Percentiles rank a stretch among this genome's conserved stretches.
These are phyloP conservation scores for Diaphora mendica DNA, from an alignment of 2,888 invertebrate species.

Conservation along the genomic window DNA sequence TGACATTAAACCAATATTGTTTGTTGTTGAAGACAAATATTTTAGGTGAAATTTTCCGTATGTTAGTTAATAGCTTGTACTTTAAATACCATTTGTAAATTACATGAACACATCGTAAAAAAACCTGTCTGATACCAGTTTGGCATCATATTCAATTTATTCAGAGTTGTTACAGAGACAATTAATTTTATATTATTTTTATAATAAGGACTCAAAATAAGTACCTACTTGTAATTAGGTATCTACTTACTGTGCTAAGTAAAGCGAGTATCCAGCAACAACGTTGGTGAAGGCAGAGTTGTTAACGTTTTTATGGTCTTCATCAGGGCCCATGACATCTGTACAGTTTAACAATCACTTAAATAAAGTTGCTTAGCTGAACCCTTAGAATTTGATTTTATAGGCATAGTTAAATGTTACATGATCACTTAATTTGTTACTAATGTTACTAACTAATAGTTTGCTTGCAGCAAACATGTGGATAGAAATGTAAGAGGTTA, in stretches of 20 bases:
- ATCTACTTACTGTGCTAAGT: conserved; percentile 84
- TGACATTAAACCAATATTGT: background rate
- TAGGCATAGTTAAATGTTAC: background rate
- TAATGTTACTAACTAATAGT: too few relatives aligned
- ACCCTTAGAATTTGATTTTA: background rate
- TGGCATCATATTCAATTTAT: background rate
- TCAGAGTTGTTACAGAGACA: background rate
- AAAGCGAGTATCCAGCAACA: conserved; percentile 85
- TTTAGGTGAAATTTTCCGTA: too few relatives aligned
- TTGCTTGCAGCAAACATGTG: too few relatives aligned
- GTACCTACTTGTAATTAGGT: conserved; percentile 38
- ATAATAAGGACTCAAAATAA: background rate
- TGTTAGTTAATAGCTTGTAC: too few relatives aligned
- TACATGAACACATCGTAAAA: background rate
- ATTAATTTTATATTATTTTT: background rate
- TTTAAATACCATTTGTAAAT: background rate
- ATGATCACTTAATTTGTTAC: background rate
- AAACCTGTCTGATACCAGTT: background rate
- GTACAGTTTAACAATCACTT: conserved; percentile 33
- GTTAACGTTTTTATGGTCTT: conserved; percentile 86
- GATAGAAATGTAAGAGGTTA: too few relatives aligned
- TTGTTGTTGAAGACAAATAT: background rate
- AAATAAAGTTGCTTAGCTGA: background rate
- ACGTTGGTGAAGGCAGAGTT: conserved; percentile 88
- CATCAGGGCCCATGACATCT: conserved; percentile 89